A percentile compares a stretch with the other conserved stretches of the same genome.
These are phyloP conservation scores for Drosophila siamana DNA, from an alignment of 2,888 invertebrate genomes.

Conservation along the genomic window DNA sequence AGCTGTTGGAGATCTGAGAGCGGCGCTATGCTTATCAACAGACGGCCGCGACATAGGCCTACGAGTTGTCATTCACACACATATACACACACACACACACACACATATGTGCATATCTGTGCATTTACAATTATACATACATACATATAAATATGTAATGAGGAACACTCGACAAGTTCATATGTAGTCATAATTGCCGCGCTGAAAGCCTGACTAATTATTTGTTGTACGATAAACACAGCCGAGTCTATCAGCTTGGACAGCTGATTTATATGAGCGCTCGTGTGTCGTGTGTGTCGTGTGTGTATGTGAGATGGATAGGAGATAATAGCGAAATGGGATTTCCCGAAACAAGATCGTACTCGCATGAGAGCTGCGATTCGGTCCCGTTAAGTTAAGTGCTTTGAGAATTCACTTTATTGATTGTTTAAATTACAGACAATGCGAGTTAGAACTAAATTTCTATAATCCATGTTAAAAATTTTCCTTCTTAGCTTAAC, in stretches of 20 bases:
- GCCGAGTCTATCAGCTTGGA: conserved; percentile 23
- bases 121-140: background rate
- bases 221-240: conserved; percentile 49
- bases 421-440: too few relatives aligned
- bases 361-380: background rate
- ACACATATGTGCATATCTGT: background rate
- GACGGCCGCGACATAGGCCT: background rate
- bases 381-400: too few relatives aligned
- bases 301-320: background rate
- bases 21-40: conserved; percentile 65
- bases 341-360: conserved; percentile 43
- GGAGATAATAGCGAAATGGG: conserved; percentile 39
- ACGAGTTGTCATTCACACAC: background rate
- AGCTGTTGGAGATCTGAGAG: conserved; percentile 30
- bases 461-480: too few relatives aligned
- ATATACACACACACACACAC: background rate
- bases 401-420: too few relatives aligned
- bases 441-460: too few relatives aligned
- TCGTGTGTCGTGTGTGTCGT: background rate
- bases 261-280: conserved; percentile 34
- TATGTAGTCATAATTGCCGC: conserved; percentile 6
- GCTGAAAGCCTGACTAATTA: conserved; percentile 43
- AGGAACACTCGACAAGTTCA: too few relatives aligned
- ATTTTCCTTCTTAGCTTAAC: too few relatives aligned
- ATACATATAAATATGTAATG: background rate